A percentile compares a stretch with the other conserved stretches of the same genome.
These are phyloP conservation scores for Triops cancriformis DNA, from an alignment of 1,140 invertebrate genomes.

Conservation along the genomic window DNA sequence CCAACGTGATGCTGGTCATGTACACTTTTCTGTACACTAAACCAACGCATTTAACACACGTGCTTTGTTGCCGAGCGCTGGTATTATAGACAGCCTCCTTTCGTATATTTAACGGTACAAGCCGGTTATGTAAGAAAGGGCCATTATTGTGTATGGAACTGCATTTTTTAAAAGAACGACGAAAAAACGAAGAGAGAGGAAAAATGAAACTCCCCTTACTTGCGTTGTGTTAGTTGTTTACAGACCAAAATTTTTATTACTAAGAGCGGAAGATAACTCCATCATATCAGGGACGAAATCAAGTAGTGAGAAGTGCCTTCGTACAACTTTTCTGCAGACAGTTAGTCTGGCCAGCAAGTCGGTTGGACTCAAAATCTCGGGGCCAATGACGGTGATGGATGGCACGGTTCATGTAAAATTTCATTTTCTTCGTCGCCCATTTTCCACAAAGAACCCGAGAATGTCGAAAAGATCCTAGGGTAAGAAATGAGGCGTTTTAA, in stretches of 20 bases:
- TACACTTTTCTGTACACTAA: not conserved
- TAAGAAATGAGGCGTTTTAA: too few relatives aligned
- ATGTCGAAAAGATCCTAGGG: too few relatives aligned
- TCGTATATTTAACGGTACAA: not conserved
- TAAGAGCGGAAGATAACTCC: not conserved
- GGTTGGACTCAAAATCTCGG: not conserved
- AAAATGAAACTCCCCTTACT: not conserved
- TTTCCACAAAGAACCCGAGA: not conserved
- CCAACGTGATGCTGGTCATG: not conserved
- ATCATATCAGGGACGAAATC: not conserved
- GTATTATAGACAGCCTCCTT: not conserved
- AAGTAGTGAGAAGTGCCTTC: not conserved
- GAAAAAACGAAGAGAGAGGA: too few relatives aligned
- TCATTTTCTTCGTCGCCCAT: not conserved
- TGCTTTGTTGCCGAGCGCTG: not conserved
- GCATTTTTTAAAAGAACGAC: not conserved
- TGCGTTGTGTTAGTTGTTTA: not conserved
- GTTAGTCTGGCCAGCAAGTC: not conserved
- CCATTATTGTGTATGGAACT: not conserved
- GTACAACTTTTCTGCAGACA: not conserved
- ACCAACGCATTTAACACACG: not conserved
- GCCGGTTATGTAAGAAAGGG: not conserved
- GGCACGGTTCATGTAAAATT: not conserved
- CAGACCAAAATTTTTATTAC: not conserved
- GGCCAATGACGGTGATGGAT: constrained; percentile 2